These are phyloP conservation scores for Cossypha dichroa DNA, from an alignment of 2,797 vertebrate genomes.

Conservation along the genomic window DNA sequence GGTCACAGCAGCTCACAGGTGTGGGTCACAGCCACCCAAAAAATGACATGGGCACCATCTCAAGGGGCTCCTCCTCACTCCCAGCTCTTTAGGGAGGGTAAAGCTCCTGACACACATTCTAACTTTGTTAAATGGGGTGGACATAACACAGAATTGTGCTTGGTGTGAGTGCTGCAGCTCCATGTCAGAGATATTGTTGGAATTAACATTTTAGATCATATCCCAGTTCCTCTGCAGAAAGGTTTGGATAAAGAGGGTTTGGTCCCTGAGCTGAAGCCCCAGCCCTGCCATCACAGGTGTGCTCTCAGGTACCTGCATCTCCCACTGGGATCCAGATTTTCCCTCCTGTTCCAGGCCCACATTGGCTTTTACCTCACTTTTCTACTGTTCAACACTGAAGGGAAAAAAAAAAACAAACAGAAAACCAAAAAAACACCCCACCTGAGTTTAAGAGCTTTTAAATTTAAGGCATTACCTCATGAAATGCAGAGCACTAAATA, in stretches of 20 bases:
- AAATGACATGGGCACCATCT: fast-evolving
- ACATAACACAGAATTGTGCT: background rate
- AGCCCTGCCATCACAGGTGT: background rate
- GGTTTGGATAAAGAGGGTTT: background rate
- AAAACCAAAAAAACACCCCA: no score
- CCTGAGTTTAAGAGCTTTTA: background rate
- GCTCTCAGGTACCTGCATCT: background rate
- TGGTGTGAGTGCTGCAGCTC: background rate
- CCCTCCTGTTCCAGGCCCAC: background rate
- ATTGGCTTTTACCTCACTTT: background rate
- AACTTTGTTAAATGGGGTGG: background rate
- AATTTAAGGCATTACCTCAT: background rate
- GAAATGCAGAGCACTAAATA: background rate
- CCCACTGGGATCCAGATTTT: background rate
- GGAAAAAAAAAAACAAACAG: no score
- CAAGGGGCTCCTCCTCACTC: background rate
- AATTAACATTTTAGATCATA: background rate
- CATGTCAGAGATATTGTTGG: fast-evolving
- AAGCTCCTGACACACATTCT: background rate
- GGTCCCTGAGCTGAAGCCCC: background rate
- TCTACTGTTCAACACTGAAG: background rate
- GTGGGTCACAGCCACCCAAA: background rate
- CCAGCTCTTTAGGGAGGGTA: fast-evolving
- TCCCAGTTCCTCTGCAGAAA: background rate
- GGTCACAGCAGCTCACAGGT: fast-evolving